Evolutionary conservation across 2,113 vertebrate genomes (phyloP), one percentile per base, ranked within the genome.

Genomic region (Probosciger aterrimus): DNA sequence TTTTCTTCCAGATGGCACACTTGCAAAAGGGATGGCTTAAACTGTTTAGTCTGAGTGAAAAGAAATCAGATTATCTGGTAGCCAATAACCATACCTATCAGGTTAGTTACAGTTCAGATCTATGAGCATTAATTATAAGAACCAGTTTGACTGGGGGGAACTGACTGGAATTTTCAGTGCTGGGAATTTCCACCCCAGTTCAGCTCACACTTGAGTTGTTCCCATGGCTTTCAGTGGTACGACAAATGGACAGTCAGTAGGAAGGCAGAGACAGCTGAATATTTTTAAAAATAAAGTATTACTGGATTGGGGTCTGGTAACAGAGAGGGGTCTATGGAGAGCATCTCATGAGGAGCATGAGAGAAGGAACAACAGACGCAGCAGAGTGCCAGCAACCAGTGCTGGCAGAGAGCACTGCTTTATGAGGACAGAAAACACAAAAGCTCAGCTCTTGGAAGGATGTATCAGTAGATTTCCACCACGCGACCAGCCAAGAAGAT

Each of bases 31-130:
- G 31, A 69, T 63, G 37, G 63, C 46, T 86, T 88, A 93, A 95
- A 92, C 52, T 52, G 77, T 79, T 94, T 90, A 88, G 3, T 14
- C 4, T n/a, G 53, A 86, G 28, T 44, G 63, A 83, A 71, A 94
- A 57, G 93, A 95, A 93, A 76, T 65, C 68, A 90, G 63, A 73
- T 93, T 88, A 92, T 60, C 69, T 84, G 57, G 28, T 53, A 85
- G 78, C 39, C 0, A 2, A 14, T 84, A 73, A 71, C 49, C 53
- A 18, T n/a, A 47, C 19, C 44, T 60, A 23, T 39, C 14, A 46
- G 14, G 43, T 90, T 79, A 89, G 43, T 87, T 91, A 90, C 70
- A 82, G 52, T 79, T 68, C 74, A 73, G 47, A 73, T 71, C 25
- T 68, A 25, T 30, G 6, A 71, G 50, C 3, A 22, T 50, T 68